These are phyloP conservation scores for Scaptomyza pallida DNA, from an alignment of 1,140 invertebrate species.

Conservation along the genomic window DNA sequence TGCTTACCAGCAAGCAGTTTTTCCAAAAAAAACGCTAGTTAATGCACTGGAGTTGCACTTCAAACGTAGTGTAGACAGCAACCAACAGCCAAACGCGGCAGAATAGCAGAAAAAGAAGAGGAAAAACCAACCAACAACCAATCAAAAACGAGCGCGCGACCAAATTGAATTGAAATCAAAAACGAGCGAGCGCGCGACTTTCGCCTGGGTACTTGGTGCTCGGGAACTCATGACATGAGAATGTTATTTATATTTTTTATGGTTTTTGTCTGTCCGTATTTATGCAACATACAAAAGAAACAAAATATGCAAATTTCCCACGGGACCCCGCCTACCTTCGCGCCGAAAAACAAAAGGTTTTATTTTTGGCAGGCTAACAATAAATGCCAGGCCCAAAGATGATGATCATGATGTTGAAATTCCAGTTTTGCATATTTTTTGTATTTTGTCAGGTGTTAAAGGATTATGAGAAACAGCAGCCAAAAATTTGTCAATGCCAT, in stretches of 20 bases:
- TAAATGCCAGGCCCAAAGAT: constrained; percentile 48
- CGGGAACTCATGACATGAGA: too few species aligned
- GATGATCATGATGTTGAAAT: constrained; percentile 44
- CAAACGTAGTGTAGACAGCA: too few species aligned
- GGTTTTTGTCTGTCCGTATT: background rate
- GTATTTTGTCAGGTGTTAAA: constrained; percentile 70
- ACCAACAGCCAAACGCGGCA: too few species aligned
- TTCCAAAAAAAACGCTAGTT: too few species aligned
- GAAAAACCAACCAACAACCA: too few species aligned
- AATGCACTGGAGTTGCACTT: too few species aligned
- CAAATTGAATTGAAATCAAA: too few species aligned
- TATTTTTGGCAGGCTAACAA: constrained; percentile 58
- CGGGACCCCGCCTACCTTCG: background rate
- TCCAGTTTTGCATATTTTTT: constrained; percentile 59
- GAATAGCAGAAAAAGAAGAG: too few species aligned
- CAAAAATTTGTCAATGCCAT: constrained; percentile 12
- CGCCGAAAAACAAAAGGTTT: constrained; percentile 34
- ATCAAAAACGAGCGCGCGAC: too few species aligned
- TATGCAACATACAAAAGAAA: constrained; percentile 4
- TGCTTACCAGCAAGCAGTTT: too few species aligned
- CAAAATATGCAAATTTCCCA: constrained; percentile 65
- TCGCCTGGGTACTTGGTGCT: too few species aligned
- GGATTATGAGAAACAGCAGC: constrained; percentile 53
- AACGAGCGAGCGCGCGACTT: too few species aligned
- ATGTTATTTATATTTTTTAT: background rate